Evolutionary conservation across 2,113 vertebrate genomes (phyloP).

Genomic region (Amia ocellicauda): DNA sequence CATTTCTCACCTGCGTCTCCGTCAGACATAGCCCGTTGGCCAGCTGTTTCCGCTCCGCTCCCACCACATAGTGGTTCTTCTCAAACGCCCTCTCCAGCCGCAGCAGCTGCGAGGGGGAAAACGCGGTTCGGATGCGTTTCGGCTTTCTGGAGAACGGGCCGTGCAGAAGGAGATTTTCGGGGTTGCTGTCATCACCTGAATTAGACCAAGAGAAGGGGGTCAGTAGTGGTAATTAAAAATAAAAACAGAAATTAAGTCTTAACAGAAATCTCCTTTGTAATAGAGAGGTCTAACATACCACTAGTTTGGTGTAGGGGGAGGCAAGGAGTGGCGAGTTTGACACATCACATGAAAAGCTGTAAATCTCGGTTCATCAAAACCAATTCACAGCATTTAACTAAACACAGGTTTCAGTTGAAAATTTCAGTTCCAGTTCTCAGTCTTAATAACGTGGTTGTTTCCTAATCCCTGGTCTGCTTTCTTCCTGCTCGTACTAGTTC

Average conservation of each 20-base stretch:
- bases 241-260: neutral
- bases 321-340: too few species aligned
- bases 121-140: conserved; percentile 68
- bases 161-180: conserved; percentile 65
- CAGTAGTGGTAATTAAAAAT: neutral
- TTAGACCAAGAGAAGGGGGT: conserved; percentile 9
- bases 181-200: conserved; percentile 65
- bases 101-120: conserved; percentile 72
- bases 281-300: too few species aligned
- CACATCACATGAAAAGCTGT: too few species aligned
- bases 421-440: too few species aligned
- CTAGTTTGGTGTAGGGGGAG: too few species aligned
- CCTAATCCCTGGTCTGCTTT: neutral
- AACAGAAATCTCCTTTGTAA: too few species aligned
- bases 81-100: conserved; percentile 72
- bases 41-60: conserved; percentile 74
- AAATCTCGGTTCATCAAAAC: too few species aligned
- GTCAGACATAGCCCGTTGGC: conserved; percentile 73
- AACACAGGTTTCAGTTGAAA: too few species aligned
- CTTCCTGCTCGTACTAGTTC: neutral
- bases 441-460: too few species aligned
- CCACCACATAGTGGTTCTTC: conserved; percentile 78
- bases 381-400: too few species aligned
- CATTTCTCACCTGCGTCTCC: conserved; percentile 66
- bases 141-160: conserved; percentile 70